These are phyloP conservation scores for Carduelis carduelis DNA, from an alignment of 2,797 vertebrate species.

Conservation along the genomic window DNA sequence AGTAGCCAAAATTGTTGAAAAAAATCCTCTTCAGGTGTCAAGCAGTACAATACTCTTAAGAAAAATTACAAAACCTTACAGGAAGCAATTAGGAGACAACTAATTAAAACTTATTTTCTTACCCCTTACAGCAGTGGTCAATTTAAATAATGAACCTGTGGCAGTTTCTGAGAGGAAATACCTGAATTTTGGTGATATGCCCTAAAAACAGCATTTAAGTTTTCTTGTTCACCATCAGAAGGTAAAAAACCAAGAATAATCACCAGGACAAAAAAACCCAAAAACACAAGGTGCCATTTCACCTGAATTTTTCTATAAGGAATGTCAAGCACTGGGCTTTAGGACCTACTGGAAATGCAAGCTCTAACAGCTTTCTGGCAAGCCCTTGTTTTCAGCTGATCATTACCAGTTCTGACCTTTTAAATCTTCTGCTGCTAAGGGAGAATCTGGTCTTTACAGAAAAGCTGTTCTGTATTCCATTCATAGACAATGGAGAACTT, in stretches of 20 bases:
- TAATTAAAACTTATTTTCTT: background rate
- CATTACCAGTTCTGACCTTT: slow-evolving; percentile 63
- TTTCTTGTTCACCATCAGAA: background rate
- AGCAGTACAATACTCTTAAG: background rate
- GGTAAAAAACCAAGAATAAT: background rate
- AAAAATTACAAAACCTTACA: background rate
- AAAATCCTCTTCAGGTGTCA: background rate
- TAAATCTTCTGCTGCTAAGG: slow-evolving; percentile 63
- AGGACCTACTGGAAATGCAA: slow-evolving; percentile 21
- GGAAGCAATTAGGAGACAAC: background rate
- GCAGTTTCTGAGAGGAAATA: background rate
- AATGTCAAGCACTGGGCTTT: background rate
- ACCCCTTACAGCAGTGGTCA: background rate
- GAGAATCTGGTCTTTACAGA: slow-evolving; percentile 57
- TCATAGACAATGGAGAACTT: slow-evolving; percentile 49
- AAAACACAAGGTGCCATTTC: fast-evolving
- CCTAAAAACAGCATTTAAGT: background rate
- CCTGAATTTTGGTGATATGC: background rate
- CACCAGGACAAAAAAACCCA: background rate
- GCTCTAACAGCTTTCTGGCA: slow-evolving; percentile 2
- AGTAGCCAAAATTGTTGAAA: background rate
- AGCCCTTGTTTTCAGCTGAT: slow-evolving; percentile 57
- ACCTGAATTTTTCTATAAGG: background rate
- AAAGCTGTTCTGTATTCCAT: slow-evolving; percentile 53
- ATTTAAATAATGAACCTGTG: background rate